These are phyloP conservation scores for Octodon degus DNA, from an alignment of 2,113 vertebrate species.

Conservation along the genomic window DNA sequence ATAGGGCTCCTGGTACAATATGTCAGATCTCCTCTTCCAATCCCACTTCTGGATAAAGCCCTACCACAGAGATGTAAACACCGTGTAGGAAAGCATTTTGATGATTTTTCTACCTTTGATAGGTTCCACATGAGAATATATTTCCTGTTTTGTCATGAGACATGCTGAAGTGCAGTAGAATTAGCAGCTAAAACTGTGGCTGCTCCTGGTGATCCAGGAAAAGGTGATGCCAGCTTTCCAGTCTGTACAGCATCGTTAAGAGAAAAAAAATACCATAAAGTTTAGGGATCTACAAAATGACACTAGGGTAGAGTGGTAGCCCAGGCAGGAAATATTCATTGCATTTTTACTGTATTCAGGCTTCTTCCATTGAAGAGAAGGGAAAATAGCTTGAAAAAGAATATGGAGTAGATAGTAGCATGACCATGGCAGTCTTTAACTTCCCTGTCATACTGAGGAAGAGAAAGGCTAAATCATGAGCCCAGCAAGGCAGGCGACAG, in stretches of 20 bases:
- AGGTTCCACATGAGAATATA: not conserved
- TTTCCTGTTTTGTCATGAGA: not conserved
- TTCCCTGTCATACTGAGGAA: not conserved
- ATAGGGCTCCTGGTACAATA: not conserved
- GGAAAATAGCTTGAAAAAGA: not conserved
- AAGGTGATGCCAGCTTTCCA: not conserved
- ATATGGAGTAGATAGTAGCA: too few relatives aligned
- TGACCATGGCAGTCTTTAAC: not conserved
- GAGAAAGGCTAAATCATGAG: not conserved
- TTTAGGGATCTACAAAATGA: not conserved
- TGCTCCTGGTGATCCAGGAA: not conserved
- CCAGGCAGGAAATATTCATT: not conserved
- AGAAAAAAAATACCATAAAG: not conserved
- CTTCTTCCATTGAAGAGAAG: not conserved
- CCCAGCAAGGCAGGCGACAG: not conserved
- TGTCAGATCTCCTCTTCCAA: not conserved
- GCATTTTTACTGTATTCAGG: too few relatives aligned
- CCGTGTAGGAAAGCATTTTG: not conserved
- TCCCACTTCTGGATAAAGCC: not conserved
- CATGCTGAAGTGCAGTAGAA: not conserved
- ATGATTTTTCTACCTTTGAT: not conserved
- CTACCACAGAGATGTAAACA: not conserved
- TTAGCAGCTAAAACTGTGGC: not conserved
- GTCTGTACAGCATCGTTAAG: not conserved
- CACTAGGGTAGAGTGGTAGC: not conserved